These are phyloP conservation scores for Trichoplusia ni DNA, from an alignment of 1,140 invertebrate species.

Conservation along the genomic window DNA sequence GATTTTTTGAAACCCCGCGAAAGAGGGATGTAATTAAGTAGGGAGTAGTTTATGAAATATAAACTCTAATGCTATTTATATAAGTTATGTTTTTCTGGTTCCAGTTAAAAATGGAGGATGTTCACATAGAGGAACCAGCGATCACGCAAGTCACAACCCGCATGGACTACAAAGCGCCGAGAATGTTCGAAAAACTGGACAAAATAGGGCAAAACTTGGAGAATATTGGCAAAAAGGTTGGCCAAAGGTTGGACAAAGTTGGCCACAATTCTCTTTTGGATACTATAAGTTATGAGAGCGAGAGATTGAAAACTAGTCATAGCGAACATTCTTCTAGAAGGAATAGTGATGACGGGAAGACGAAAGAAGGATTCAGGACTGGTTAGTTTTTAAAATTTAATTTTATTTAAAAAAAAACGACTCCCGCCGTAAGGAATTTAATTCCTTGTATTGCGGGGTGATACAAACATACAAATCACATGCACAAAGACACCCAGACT, in stretches of 20 bases:
- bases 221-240: constrained; percentile 9
- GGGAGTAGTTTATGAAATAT: too few species aligned
- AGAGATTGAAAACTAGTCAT: constrained; percentile 56
- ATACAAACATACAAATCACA: too few species aligned
- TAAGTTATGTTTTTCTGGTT: too few species aligned
- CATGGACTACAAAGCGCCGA: constrained; percentile 35
- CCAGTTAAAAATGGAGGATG: constrained; percentile 42
- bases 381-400: constrained; percentile 49
- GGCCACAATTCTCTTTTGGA: constrained; percentile 37
- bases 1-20: too few species aligned
- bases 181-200: constrained; percentile 38
- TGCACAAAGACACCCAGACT: too few species aligned
- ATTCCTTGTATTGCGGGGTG: neutral
- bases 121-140: constrained; percentile 27
- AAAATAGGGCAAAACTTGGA: constrained; percentile 12
- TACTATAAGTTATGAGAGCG: constrained; percentile 66
- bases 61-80: too few species aligned
- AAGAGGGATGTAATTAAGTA: too few species aligned
- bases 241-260: constrained; percentile 37
- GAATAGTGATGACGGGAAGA: constrained; percentile 67
- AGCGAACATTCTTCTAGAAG: constrained; percentile 68
- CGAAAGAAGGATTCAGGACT: constrained; percentile 53
- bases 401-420: neutral
- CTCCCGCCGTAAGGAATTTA: neutral
- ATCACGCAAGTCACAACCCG: constrained; percentile 24